phyloP scores from a whole-genome alignment of 2,113 vertebrate species.

The Notechis scutatus region DNA sequence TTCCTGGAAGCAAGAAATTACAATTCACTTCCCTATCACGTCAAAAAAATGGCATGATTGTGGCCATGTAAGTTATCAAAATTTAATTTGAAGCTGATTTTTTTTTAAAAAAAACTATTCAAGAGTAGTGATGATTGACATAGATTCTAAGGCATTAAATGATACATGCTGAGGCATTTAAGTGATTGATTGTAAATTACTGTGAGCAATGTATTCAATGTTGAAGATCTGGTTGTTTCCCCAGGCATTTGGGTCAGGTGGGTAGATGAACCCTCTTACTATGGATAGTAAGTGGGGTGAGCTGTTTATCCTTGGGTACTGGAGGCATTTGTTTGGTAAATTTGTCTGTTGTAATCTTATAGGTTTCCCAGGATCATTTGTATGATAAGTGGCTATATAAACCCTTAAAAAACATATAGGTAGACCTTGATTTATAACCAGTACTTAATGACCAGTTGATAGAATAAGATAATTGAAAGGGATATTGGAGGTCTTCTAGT shows the following conservation, averaged over 20 bases:
- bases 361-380: background rate
- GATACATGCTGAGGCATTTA: background rate
- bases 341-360: background rate
- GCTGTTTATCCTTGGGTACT: background rate
- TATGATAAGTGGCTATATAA: background rate
- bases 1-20: background rate
- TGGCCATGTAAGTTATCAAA: background rate
- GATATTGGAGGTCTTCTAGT: too few relatives aligned
- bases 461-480: too few relatives aligned
- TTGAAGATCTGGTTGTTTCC: background rate
- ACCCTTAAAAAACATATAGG: background rate
- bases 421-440: too few relatives aligned
- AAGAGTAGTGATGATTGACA: background rate
- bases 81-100: background rate
- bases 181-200: background rate
- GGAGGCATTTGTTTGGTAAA: too few relatives aligned
- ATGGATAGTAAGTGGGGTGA: background rate
- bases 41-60: background rate
- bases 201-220: background rate
- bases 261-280: background rate
- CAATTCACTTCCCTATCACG: background rate
- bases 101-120: background rate
- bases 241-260: background rate
- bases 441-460: too few relatives aligned
- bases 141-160: background rate